Conservation (phyloP, 2,888 invertebrate genomes). For the Ormyrus rosae region DNA sequence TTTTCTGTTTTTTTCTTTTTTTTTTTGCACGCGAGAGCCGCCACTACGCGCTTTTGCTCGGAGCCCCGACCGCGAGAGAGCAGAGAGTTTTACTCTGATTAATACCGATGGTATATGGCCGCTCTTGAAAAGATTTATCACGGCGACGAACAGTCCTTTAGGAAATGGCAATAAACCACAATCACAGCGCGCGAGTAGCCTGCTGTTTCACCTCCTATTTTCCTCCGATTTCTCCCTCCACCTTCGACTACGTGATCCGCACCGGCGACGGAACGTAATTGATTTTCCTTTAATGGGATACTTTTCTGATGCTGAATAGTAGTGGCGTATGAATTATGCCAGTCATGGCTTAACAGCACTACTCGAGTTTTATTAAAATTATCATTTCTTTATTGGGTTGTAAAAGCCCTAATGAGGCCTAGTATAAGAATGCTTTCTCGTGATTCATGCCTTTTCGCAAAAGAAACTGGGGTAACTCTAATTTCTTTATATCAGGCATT, state of each 20-base stretch:
- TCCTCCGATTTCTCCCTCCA: too few relatives aligned
- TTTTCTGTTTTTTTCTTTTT: not conserved
- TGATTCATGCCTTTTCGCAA: too few relatives aligned
- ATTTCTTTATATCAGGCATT: too few relatives aligned
- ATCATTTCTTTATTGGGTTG: not conserved
- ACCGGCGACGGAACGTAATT: conserved; percentile 25
- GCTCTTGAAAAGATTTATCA: conserved; percentile 53
- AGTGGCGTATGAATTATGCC: not conserved
- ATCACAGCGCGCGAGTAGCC: conserved; percentile 41
- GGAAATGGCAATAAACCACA: conserved; percentile 56
- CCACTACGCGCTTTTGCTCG: conserved; percentile 4
- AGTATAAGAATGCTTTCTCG: too few relatives aligned
- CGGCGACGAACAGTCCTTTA: conserved; percentile 54
- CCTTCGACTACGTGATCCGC: not conserved
- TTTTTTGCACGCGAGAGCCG: conserved; percentile 1
- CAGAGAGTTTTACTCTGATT: conserved; percentile 53
- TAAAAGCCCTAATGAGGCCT: not conserved
- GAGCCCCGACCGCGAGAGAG: not conserved
- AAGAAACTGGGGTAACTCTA: too few relatives aligned
- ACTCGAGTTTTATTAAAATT: conserved; percentile 8
- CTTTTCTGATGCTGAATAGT: conserved; percentile 5
- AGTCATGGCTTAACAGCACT: too few relatives aligned
- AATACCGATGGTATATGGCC: conserved; percentile 55
- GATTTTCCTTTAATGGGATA: conserved; percentile 41
- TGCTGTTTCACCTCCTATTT: conserved; percentile 19